phyloP scores from a whole-genome alignment of 2,113 vertebrate genomes.

The Anguilla japonica region DNA sequence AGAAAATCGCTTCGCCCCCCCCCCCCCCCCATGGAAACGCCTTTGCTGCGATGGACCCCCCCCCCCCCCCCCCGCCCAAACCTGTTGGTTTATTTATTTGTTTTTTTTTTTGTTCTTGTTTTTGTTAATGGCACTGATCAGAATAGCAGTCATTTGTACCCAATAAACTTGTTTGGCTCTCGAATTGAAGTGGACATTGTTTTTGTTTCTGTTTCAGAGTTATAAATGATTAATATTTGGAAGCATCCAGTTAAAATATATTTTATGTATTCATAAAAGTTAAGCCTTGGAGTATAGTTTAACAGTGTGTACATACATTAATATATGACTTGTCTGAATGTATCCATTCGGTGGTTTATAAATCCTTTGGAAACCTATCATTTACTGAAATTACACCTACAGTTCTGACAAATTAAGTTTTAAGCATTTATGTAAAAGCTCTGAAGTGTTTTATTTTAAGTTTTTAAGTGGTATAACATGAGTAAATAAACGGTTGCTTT shows the following conservation, averaged over 20 bases:
- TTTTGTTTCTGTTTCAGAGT: background rate
- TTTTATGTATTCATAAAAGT: too few relatives aligned
- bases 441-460: background rate
- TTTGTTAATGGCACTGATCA: slow-evolving; percentile 1
- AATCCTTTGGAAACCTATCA: too few relatives aligned
- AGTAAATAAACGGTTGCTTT: background rate
- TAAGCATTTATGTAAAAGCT: too few relatives aligned
- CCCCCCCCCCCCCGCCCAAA: too few relatives aligned
- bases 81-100: slow-evolving; percentile 8
- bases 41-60: background rate
- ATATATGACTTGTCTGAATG: too few relatives aligned
- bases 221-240: background rate
- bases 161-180: slow-evolving; percentile 5
- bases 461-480: background rate
- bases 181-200: background rate
- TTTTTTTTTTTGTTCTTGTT: background rate
- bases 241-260: too few relatives aligned
- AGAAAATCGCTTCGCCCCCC: background rate
- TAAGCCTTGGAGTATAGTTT: too few relatives aligned
- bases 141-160: slow-evolving; percentile 6
- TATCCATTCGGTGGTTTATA: too few relatives aligned
- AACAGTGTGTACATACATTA: too few relatives aligned
- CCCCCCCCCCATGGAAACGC: background rate
- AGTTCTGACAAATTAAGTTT: too few relatives aligned
- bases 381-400: too few relatives aligned